Evolutionary conservation across 2,113 vertebrate species (phyloP).

Genomic region (Meles meles): DNA sequence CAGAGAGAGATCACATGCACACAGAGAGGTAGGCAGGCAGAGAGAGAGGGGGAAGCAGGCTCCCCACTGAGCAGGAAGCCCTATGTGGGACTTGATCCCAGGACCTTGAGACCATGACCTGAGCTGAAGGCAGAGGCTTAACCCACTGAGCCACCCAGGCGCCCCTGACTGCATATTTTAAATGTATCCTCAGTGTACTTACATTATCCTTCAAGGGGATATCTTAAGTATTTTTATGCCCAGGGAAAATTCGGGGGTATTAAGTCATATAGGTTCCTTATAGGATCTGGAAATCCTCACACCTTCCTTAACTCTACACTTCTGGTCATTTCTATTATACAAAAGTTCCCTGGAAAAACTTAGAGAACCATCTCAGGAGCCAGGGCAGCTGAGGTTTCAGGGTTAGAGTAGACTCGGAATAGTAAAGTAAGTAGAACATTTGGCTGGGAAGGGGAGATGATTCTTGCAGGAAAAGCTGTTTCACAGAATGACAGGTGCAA

Average conservation of each 20-base stretch:
- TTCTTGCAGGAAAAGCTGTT: not conserved
- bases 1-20: no score
- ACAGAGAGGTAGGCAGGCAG: no score
- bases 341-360: not conserved
- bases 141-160: no score
- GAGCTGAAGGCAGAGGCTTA: no score
- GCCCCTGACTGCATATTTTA: not conserved
- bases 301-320: not conserved
- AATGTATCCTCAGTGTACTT: not conserved
- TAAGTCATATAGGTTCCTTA: not conserved
- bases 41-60: no score
- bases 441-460: not conserved
- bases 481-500: not conserved
- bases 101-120: no score
- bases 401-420: not conserved
- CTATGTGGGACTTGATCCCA: no score
- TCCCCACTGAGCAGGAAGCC: no score
- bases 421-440: not conserved
- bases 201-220: fast-evolving
- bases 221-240: not conserved
- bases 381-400: not conserved
- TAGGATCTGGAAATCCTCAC: not conserved
- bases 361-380: not conserved
- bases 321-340: not conserved
- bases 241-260: not conserved